These are phyloP conservation scores for Xylocopa sonorina DNA, from an alignment of 1,140 invertebrate genomes.

Conservation along the genomic window DNA sequence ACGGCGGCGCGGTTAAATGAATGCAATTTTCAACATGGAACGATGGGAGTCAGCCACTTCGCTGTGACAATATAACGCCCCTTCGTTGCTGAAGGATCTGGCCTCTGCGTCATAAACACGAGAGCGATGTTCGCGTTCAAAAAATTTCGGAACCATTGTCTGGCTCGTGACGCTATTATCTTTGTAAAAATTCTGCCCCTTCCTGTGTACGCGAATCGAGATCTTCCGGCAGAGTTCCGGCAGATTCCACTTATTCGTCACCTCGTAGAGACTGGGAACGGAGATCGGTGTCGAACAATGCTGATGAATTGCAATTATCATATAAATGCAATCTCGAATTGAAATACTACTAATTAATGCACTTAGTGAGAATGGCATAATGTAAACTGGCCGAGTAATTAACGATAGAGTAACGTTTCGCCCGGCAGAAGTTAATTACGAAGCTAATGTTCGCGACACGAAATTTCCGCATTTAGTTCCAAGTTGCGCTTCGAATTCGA, in stretches of 20 bases:
- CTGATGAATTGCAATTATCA: too few species aligned
- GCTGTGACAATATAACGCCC: constrained; percentile 44
- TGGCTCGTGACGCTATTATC: not conserved
- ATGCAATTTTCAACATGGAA: constrained; percentile 63
- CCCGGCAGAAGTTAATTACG: not conserved
- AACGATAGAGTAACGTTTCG: not conserved
- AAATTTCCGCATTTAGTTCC: not conserved
- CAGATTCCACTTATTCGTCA: too few species aligned
- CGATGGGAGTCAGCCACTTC: constrained; percentile 32
- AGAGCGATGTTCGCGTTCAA: not conserved
- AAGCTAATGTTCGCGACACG: too few species aligned
- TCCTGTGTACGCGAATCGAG: too few species aligned
- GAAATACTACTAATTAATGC: not conserved
- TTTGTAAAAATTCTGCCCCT: too few species aligned
- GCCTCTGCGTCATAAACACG: constrained; percentile 13
- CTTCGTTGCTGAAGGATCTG: not conserved
- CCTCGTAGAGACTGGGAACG: too few species aligned
- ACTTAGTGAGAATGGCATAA: not conserved
- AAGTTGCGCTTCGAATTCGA: not conserved
- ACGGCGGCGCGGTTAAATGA: constrained; percentile 59
- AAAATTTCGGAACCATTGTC: not conserved
- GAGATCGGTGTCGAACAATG: too few species aligned
- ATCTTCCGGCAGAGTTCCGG: too few species aligned
- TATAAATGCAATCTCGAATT: not conserved
- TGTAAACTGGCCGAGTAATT: not conserved